These are phyloP conservation scores for Eustalomyia histrio DNA, from an alignment of 2,888 invertebrate genomes.

Conservation along the genomic window DNA sequence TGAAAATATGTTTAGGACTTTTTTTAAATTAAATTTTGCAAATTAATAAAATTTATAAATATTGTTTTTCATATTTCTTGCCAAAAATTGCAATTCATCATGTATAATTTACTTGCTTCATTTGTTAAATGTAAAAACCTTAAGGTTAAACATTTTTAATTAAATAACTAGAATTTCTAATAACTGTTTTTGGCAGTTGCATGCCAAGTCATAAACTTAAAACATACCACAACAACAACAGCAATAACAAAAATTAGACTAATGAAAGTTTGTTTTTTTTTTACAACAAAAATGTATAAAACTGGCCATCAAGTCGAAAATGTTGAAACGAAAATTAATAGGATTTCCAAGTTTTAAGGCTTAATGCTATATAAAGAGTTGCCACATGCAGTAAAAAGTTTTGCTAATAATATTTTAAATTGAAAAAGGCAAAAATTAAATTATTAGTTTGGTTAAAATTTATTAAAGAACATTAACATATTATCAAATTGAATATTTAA, in stretches of 20 bases:
- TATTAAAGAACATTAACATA: no score
- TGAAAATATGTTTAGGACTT: conserved; percentile 7
- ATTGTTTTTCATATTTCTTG: not conserved
- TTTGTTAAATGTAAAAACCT: conserved; percentile 53
- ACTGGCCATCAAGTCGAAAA: conserved; percentile 37
- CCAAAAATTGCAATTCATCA: conserved; percentile 53
- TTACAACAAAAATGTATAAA: conserved; percentile 14
- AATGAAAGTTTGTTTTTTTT: conserved; percentile 25
- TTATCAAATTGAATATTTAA: no score
- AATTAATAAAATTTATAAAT: not conserved
- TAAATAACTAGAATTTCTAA: conserved; percentile 57
- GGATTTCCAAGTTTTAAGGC: conserved; percentile 36
- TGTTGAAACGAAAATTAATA: conserved; percentile 49
- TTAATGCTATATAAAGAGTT: conserved; percentile 8
- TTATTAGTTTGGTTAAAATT: not conserved
- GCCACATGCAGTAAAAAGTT: not conserved
- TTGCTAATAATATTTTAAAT: not conserved
- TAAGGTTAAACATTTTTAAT: conserved; percentile 61
- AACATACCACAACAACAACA: conserved; percentile 9
- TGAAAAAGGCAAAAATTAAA: not conserved
- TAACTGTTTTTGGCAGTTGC: conserved; percentile 62
- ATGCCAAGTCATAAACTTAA: conserved; percentile 58
- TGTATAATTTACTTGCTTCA: conserved; percentile 40
- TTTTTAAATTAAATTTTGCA: not conserved
- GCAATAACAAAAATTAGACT: conserved; percentile 29